Conservation (phyloP, 2,113 vertebrate species). For the Gopherus evgoodei region DNA sequence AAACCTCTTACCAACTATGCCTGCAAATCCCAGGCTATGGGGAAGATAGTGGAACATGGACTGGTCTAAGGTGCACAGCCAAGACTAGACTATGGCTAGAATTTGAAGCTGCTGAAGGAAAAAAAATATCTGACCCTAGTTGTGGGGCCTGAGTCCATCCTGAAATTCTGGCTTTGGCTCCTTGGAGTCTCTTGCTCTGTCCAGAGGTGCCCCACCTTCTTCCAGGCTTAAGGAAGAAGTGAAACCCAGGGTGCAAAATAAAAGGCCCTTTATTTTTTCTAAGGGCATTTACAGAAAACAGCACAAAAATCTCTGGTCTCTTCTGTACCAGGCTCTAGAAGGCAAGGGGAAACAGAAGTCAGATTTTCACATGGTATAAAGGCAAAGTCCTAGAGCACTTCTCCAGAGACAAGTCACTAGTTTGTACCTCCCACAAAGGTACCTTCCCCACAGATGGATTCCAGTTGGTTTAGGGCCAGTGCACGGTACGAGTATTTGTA, state of each 20-base stretch:
- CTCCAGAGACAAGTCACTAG: neutral
- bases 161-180: neutral
- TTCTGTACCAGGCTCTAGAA: neutral
- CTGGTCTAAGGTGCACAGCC: neutral
- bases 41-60: neutral
- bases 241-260: neutral
- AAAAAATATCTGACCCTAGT: neutral
- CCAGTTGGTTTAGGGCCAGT: neutral
- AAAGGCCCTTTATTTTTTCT: neutral
- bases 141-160: neutral
- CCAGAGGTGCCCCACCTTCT: fast-evolving
- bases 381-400: neutral
- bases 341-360: neutral
- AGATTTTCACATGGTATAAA: neutral
- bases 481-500: neutral
- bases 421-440: neutral
- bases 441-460: neutral
- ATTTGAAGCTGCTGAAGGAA: neutral
- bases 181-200: neutral
- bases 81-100: neutral
- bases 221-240: fast-evolving
- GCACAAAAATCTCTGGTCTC: fast-evolving
- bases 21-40: neutral
- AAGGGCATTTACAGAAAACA: neutral
- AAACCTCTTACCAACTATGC: neutral